These are phyloP conservation scores for Narcine bancroftii DNA, from an alignment of 2,113 vertebrate genomes.

Conservation along the genomic window DNA sequence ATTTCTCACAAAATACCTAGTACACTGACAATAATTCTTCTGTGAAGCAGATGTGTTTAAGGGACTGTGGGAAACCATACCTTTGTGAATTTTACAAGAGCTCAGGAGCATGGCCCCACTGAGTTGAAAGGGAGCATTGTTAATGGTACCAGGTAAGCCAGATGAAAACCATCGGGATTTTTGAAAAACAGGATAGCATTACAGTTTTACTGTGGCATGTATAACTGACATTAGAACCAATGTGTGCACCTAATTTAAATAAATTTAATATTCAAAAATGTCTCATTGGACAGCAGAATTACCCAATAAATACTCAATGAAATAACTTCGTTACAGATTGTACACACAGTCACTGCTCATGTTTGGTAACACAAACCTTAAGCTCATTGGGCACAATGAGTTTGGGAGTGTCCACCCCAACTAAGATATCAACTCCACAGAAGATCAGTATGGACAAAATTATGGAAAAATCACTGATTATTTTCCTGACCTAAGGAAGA, in stretches of 20 bases:
- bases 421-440: slow-evolving; percentile 51
- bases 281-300: background rate
- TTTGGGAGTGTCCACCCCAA: slow-evolving; percentile 65
- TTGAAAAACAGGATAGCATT: too few relatives aligned
- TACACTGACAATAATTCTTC: too few relatives aligned
- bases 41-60: too few relatives aligned
- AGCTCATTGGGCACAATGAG: slow-evolving; percentile 60
- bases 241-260: background rate
- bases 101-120: too few relatives aligned
- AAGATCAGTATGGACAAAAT: slow-evolving; percentile 60
- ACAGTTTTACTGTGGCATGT: background rate
- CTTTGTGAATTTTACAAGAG: too few relatives aligned
- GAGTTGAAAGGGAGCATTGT: too few relatives aligned
- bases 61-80: too few relatives aligned
- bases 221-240: background rate
- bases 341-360: background rate
- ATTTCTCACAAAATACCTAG: too few relatives aligned
- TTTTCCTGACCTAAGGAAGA: slow-evolving; percentile 50
- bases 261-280: background rate
- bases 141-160: too few relatives aligned
- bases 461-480: slow-evolving; percentile 59
- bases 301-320: background rate
- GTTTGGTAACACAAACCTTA: slow-evolving; percentile 51
- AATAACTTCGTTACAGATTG: background rate
- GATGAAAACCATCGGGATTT: too few relatives aligned